Evolutionary conservation across 1,140 invertebrate species (phyloP).

Genomic region (Argopecten irradians): DNA sequence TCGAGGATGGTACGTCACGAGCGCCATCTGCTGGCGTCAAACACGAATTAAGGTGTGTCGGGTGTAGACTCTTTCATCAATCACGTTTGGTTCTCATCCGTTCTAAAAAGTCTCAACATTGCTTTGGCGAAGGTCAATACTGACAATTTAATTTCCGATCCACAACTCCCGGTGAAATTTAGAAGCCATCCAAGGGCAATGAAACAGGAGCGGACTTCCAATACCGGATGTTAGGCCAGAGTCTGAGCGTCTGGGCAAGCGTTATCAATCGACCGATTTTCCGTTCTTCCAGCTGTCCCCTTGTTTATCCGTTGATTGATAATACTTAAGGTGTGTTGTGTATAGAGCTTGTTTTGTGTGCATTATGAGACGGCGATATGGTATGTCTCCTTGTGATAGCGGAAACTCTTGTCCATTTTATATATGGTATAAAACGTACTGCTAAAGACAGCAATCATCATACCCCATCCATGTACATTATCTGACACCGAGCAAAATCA

Average conservation of each 20-base stretch:
- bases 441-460: no score
- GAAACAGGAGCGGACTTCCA: background rate
- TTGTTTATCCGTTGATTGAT: no score
- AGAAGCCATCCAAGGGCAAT: constrained; percentile 5
- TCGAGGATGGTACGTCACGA: constrained; percentile 13
- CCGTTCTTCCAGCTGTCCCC: no score
- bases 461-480: no score
- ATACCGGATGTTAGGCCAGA: background rate
- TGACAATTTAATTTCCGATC: constrained; percentile 22
- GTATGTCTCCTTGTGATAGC: no score
- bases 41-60: background rate
- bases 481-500: no score
- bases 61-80: background rate
- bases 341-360: no score
- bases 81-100: background rate
- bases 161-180: background rate
- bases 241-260: background rate
- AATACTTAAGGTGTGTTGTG: no score
- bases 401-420: no score
- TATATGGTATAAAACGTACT: no score
- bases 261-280: constrained; percentile 1
- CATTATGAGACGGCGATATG: no score
- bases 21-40: background rate
- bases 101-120: background rate
- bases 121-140: background rate